Percentiles rank a stretch among this genome's conserved stretches.
Evolutionary conservation across 2,888 invertebrate genomes (phyloP).

Genomic region (Syrphus vitripennis): DNA sequence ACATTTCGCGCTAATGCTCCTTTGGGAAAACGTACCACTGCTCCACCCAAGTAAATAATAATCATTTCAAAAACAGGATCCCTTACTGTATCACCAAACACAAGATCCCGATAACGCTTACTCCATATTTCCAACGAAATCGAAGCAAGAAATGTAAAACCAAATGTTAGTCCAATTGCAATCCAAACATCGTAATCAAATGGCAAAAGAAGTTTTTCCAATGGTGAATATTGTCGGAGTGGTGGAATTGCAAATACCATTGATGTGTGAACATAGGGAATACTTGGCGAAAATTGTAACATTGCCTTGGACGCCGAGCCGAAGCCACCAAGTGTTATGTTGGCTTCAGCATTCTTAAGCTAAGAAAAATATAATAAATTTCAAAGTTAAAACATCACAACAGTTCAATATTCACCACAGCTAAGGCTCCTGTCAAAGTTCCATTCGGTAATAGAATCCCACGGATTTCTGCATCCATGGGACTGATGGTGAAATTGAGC

Average conservation of each 20-base stretch:
- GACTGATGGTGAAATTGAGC: constrained; percentile 25
- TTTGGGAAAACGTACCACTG: constrained; percentile 30
- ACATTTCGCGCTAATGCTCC: constrained; percentile 20
- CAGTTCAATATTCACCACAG: constrained; percentile 73
- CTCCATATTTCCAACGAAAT: constrained; percentile 4
- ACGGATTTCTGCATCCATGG: constrained; percentile 42
- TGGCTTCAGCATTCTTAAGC: constrained; percentile 34
- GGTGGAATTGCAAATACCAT: constrained; percentile 61
- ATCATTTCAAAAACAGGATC: constrained; percentile 51
- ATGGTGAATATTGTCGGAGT: constrained; percentile 31
- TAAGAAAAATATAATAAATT: background rate
- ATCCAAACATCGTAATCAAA: constrained; percentile 35
- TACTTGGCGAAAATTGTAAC: constrained; percentile 36
- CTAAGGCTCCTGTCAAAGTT: constrained; percentile 76
- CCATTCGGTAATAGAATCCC: constrained; percentile 76
- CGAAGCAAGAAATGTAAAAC: constrained; percentile 22
- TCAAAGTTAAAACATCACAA: background rate
- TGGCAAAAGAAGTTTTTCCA: constrained; percentile 39
- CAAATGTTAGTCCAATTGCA: constrained; percentile 28
- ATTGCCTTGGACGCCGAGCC: constrained; percentile 37
- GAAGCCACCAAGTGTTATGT: constrained; percentile 51
- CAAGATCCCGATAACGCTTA: constrained; percentile 3
- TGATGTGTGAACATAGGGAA: constrained; percentile 9
- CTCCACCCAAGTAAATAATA: constrained; percentile 46
- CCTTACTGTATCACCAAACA: constrained; percentile 37